Conservation (phyloP, 1,140 invertebrate genomes). For the Lordiphosa clarofinis region DNA sequence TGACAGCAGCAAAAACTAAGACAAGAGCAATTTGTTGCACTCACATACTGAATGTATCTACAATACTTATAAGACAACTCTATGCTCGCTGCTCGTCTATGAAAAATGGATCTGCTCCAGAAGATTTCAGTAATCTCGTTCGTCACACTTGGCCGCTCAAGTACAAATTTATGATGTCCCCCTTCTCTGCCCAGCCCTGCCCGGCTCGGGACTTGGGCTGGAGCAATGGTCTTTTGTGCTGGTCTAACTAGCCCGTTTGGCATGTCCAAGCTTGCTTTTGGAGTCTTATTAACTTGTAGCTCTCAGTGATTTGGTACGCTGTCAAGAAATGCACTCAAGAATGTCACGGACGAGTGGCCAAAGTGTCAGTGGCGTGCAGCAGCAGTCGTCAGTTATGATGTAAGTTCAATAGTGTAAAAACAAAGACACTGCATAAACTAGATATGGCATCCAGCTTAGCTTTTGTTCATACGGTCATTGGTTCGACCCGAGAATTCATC, state of each 20-base stretch:
- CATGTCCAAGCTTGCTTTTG: constrained; percentile 40
- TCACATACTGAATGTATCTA: constrained; percentile 36
- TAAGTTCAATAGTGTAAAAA: constrained; percentile 56
- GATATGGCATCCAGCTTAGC: too few species aligned
- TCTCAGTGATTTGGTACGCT: constrained; percentile 23
- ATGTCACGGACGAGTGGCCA: constrained; percentile 63
- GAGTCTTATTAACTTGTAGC: constrained; percentile 69
- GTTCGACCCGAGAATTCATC: too few species aligned
- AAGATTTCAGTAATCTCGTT: constrained; percentile 80
- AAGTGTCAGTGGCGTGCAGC: constrained; percentile 45
- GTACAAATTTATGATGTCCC: constrained; percentile 76
- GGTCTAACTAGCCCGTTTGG: constrained; percentile 19
- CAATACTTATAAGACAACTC: constrained; percentile 41
- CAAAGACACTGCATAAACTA: too few species aligned
- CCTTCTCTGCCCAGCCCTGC: not conserved
- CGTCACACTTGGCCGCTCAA: constrained; percentile 79
- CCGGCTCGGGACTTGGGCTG: constrained; percentile 1
- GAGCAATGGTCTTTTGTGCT: constrained; percentile 20
- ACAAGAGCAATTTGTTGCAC: constrained; percentile 71
- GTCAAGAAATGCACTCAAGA: constrained; percentile 61
- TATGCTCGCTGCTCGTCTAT: constrained; percentile 59
- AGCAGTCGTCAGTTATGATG: constrained; percentile 45
- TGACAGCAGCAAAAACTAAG: constrained; percentile 62
- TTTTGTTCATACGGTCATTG: too few species aligned
- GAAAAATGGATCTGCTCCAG: constrained; percentile 80